phyloP scores from a whole-genome alignment of 2,888 invertebrate genomes.

The Cataglyphis altisquamis region DNA sequence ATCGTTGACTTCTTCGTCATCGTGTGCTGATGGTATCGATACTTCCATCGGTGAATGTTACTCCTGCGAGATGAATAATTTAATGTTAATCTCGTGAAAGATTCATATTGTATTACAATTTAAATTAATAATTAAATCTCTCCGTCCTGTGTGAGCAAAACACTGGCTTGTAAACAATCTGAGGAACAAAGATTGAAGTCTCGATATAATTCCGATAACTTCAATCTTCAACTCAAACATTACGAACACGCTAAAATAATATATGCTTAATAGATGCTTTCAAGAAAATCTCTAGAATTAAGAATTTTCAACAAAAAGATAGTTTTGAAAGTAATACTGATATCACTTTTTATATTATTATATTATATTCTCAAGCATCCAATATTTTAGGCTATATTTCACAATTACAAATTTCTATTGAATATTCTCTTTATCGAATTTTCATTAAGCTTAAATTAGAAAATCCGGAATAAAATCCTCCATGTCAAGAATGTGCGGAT shows the following conservation, averaged over 20 bases:
- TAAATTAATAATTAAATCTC: conserved; percentile 9
- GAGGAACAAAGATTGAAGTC: background rate
- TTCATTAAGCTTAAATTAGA: background rate
- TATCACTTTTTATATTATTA: background rate
- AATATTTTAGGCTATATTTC: background rate
- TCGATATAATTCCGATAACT: background rate
- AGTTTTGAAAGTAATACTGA: background rate
- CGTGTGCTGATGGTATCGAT: conserved; percentile 40
- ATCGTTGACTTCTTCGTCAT: conserved; percentile 14
- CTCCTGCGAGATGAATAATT: conserved; percentile 13
- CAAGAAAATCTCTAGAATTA: background rate
- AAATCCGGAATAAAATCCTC: background rate
- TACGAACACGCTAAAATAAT: background rate
- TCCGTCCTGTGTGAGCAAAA: background rate
- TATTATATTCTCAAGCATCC: background rate
- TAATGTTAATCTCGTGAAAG: conserved; percentile 30
- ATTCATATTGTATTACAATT: conserved; percentile 18
- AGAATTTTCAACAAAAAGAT: background rate
- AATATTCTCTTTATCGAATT: conserved; percentile 5
- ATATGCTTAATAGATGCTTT: background rate
- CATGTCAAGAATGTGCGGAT: background rate
- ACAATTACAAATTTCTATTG: background rate
- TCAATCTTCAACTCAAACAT: background rate
- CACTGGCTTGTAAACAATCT: conserved; percentile 1
- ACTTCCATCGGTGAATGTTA: conserved; percentile 28